Conservation (phyloP, 2,113 vertebrate species). For the Euleptes europaea region DNA sequence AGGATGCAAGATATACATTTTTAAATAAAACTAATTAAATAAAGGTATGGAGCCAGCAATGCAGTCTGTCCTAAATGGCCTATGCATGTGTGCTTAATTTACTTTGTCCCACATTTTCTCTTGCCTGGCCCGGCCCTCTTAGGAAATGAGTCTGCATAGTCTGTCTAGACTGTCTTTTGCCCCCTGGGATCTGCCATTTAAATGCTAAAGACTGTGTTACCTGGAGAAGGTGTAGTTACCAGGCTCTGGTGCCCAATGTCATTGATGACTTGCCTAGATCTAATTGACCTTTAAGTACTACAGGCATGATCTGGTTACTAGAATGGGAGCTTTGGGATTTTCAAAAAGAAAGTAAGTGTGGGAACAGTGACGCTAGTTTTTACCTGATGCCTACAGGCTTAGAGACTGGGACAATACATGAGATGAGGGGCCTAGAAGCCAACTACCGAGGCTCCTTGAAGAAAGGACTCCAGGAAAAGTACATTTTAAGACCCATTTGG, state of each 20-base stretch:
- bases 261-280: not conserved
- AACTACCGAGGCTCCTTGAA: too few relatives aligned
- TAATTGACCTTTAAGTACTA: not conserved
- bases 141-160: not conserved
- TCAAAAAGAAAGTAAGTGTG: too few relatives aligned
- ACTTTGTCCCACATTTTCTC: not conserved
- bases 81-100: not conserved
- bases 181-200: not conserved
- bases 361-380: too few relatives aligned
- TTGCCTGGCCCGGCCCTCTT: not conserved
- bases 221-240: not conserved
- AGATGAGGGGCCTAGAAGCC: too few relatives aligned
- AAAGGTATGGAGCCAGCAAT: not conserved
- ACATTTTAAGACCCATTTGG: too few relatives aligned
- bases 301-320: not conserved
- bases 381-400: too few relatives aligned
- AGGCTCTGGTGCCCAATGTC: not conserved
- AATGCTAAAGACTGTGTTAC: not conserved
- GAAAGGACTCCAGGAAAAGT: too few relatives aligned
- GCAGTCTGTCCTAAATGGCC: not conserved
- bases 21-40: too few relatives aligned
- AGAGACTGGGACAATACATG: too few relatives aligned
- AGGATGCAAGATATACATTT: too few relatives aligned
- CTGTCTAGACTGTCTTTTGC: conserved; percentile 1
- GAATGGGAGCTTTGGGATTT: not conserved